Evolutionary conservation across 2,797 vertebrate genomes (phyloP).

Genomic region (Gallinago solitaria): DNA sequence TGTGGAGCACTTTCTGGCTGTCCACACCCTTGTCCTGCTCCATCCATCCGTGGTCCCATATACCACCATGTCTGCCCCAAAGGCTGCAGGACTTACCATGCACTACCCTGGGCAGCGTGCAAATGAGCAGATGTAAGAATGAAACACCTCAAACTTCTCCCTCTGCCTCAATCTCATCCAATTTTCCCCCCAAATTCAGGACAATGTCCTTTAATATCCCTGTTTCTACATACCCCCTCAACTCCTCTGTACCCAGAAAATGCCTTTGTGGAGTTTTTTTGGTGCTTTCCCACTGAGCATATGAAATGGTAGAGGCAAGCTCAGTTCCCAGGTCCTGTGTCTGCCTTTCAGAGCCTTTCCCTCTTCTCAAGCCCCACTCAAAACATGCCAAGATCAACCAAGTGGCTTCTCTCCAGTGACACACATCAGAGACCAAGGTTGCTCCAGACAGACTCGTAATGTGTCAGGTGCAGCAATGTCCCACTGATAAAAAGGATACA

Average conservation of each 20-base stretch:
- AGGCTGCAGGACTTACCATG: neutral
- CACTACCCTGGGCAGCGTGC: accelerated
- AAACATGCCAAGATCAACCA: neutral
- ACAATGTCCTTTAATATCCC: neutral
- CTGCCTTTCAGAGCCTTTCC: neutral
- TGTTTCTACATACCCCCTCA: neutral
- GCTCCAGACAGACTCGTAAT: neutral
- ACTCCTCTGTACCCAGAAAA: neutral
- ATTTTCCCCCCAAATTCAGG: neutral
- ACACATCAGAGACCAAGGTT: neutral
- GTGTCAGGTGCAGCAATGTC: neutral
- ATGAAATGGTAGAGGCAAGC: neutral
- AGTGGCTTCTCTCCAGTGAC: neutral
- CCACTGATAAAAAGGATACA: neutral
- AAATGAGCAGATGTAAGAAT: neutral
- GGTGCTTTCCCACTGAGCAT: neutral
- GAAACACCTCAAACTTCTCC: neutral
- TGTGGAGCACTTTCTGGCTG: neutral
- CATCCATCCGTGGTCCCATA: neutral
- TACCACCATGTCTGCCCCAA: neutral
- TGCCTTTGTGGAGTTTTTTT: neutral
- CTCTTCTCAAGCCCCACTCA: neutral
- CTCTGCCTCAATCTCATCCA: neutral
- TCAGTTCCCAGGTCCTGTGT: neutral
- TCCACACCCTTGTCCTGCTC: accelerated